A percentile compares a stretch with the other conserved stretches of the same genome.
These are phyloP conservation scores for Nansenia antarctica DNA, from an alignment of 2,113 vertebrate genomes.

Conservation along the genomic window DNA sequence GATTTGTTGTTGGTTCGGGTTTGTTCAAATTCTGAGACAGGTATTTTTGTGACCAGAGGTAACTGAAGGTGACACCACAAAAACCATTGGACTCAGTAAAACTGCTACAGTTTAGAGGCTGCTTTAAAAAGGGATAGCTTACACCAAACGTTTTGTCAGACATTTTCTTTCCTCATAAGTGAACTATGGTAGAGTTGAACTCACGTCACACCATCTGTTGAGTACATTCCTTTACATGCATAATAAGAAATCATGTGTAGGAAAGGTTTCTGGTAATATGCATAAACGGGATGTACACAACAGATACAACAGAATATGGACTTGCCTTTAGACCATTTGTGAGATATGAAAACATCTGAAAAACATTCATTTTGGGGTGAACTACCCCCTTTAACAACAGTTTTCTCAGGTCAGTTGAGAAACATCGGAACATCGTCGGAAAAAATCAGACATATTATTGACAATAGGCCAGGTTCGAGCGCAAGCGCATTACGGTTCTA, in stretches of 20 bases:
- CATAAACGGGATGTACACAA: not conserved
- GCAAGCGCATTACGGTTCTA: not conserved
- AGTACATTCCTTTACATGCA: no score
- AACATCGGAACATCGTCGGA: not conserved
- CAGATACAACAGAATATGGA: not conserved
- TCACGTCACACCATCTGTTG: no score
- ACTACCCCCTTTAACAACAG: not conserved
- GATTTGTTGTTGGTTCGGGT: not conserved
- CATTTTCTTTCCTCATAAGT: no score
- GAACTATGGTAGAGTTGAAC: no score
- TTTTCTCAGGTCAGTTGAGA: conserved; percentile 8
- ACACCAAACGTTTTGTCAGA: not conserved
- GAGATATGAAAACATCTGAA: not conserved
- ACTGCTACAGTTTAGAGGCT: not conserved
- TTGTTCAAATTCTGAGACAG: conserved; percentile 7
- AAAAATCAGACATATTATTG: not conserved
- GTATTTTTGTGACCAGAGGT: not conserved
- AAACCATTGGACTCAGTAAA: not conserved
- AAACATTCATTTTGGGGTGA: conserved; percentile 1
- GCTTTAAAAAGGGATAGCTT: not conserved
- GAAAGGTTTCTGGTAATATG: no score
- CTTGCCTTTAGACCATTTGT: not conserved
- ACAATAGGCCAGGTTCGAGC: conserved; percentile 11
- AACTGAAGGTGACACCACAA: not conserved
- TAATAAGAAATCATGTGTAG: no score